Percentiles rank a stretch among this genome's conserved stretches.
These are phyloP conservation scores for Drosophila hydei DNA, from an alignment of 1,140 invertebrate genomes.

Conservation along the genomic window DNA sequence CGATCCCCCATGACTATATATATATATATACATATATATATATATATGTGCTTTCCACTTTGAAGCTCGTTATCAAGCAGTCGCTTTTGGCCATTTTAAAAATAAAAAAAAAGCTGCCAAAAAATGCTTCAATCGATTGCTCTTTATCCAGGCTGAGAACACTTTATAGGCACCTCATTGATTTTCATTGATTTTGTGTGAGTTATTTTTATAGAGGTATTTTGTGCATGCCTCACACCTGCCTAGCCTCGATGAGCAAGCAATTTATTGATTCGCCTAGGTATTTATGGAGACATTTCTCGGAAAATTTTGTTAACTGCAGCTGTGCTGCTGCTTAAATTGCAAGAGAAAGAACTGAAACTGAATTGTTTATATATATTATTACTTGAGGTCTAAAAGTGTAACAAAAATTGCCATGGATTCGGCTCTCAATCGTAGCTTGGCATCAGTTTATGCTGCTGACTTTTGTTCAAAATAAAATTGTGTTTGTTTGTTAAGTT, in stretches of 20 bases:
- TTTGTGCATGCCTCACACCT: constrained; percentile 23
- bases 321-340: too few species aligned
- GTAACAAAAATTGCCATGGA: too few species aligned
- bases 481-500: too few species aligned
- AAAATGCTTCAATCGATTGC: constrained; percentile 11
- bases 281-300: constrained; percentile 19
- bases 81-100: constrained; percentile 34
- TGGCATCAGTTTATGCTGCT: too few species aligned
- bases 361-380: too few species aligned
- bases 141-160: constrained; percentile 18
- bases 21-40: neutral
- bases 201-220: constrained; percentile 59
- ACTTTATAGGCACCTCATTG: constrained; percentile 66
- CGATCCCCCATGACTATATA: constrained; percentile 22
- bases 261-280: constrained; percentile 61
- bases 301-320: neutral
- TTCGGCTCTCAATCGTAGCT: too few species aligned
- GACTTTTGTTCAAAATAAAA: too few species aligned
- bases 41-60: neutral
- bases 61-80: constrained; percentile 20
- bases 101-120: constrained; percentile 37
- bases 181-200: constrained; percentile 71
- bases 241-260: constrained; percentile 16
- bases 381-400: too few species aligned
- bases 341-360: too few species aligned